These are phyloP conservation scores for Onychostruthus taczanowskii DNA, from an alignment of 2,113 vertebrate species.

Conservation along the genomic window DNA sequence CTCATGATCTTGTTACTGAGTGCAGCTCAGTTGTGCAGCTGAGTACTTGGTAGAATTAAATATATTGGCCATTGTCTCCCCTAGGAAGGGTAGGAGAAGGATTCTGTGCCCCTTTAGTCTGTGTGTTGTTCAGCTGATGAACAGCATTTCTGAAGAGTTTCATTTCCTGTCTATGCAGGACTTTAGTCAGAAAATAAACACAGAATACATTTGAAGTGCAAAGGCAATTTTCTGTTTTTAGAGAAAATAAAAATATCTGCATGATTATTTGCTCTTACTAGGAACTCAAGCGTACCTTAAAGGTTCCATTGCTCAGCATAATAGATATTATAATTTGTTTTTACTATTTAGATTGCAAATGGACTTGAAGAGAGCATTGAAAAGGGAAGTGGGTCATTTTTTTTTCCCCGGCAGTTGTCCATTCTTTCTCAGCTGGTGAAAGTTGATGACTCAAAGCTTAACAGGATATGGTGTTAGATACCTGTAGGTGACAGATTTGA, in stretches of 20 bases:
- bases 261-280: not conserved
- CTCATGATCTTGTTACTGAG: not conserved
- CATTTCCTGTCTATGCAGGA: not conserved
- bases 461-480: conserved; percentile 58
- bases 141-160: not conserved
- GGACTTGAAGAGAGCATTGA: not conserved
- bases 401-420: conserved; percentile 8
- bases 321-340: not conserved
- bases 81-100: not conserved
- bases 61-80: not conserved
- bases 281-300: not conserved
- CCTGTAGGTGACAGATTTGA: conserved; percentile 56
- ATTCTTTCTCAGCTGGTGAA: conserved; percentile 43
- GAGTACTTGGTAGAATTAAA: not conserved
- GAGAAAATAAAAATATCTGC: not conserved
- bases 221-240: not conserved
- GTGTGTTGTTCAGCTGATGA: not conserved
- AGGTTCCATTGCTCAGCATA: not conserved
- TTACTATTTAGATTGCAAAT: not conserved
- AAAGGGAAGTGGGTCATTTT: not conserved
- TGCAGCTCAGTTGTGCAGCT: not conserved
- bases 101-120: not conserved
- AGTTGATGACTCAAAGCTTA: conserved; percentile 53
- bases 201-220: not conserved
- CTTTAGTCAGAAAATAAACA: conserved; percentile 16